Conservation (phyloP, 2,888 invertebrate species). For the Latrodectus hesperus region DNA sequence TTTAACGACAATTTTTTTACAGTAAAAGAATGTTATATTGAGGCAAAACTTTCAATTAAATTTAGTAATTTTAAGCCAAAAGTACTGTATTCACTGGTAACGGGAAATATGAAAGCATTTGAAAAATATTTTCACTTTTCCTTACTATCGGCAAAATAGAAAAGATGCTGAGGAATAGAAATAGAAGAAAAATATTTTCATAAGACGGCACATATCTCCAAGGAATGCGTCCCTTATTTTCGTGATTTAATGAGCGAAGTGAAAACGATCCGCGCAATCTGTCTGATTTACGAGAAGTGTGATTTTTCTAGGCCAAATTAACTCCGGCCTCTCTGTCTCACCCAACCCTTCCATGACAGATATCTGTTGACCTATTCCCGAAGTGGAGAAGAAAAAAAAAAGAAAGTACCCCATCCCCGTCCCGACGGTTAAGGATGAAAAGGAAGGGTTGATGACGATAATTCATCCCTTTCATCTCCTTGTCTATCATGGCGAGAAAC, state of each 20-base stretch:
- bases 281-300: not conserved
- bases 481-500: not conserved
- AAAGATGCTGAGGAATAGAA: too few species aligned
- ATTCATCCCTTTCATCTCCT: not conserved
- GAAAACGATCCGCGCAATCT: not conserved
- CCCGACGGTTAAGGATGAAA: not conserved
- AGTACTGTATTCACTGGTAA: too few species aligned
- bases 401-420: not conserved
- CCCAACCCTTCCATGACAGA: not conserved
- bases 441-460: not conserved
- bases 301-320: slow-evolving; percentile 2
- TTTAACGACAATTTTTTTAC: too few species aligned
- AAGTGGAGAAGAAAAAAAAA: not conserved
- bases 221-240: too few species aligned
- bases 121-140: too few species aligned
- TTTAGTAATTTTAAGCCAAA: too few species aligned
- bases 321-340: not conserved
- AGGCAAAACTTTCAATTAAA: too few species aligned
- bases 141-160: too few species aligned
- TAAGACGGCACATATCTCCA: too few species aligned
- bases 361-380: not conserved
- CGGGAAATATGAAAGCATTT: too few species aligned
- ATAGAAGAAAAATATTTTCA: too few species aligned
- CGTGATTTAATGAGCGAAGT: not conserved
- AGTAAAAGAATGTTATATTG: too few species aligned